These are phyloP conservation scores for Unio delphinus DNA, from an alignment of 2,888 invertebrate genomes.

Conservation along the genomic window DNA sequence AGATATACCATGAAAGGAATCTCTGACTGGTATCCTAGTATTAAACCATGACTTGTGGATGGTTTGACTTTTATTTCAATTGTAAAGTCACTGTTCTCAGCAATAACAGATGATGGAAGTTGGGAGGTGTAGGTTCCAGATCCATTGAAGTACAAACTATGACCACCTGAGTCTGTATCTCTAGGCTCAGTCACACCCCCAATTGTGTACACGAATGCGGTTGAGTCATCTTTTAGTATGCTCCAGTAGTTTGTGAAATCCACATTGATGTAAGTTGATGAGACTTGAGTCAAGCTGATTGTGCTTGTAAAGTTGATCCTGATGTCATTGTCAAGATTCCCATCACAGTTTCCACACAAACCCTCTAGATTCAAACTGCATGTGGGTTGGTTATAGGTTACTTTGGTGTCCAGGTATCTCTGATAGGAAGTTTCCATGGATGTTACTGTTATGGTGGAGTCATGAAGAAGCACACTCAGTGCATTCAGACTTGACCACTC, in stretches of 20 bases:
- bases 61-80: constrained; percentile 20
- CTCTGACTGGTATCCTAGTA: constrained; percentile 26
- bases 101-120: constrained; percentile 2
- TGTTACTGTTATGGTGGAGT: too few relatives aligned
- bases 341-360: constrained; percentile 41
- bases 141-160: constrained; percentile 29
- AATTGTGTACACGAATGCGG: constrained; percentile 21
- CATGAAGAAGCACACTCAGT: too few relatives aligned
- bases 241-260: constrained; percentile 16
- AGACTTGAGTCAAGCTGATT: constrained; percentile 5
- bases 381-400: neutral
- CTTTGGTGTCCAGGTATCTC: too few relatives aligned
- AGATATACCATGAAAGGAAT: constrained; percentile 22
- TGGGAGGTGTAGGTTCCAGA: constrained; percentile 29
- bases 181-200: constrained; percentile 14
- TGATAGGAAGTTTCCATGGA: too few relatives aligned
- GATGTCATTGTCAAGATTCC: constrained; percentile 36
- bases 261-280: constrained; percentile 9
- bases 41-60: constrained; percentile 15
- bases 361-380: constrained; percentile 13
- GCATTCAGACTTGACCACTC: too few relatives aligned
- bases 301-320: constrained; percentile 2
- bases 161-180: constrained; percentile 21
- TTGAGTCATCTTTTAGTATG: constrained; percentile 1
- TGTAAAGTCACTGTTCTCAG: neutral